These are phyloP conservation scores for Plectus sambesii DNA, from an alignment of 1,140 invertebrate species.

Conservation along the genomic window DNA sequence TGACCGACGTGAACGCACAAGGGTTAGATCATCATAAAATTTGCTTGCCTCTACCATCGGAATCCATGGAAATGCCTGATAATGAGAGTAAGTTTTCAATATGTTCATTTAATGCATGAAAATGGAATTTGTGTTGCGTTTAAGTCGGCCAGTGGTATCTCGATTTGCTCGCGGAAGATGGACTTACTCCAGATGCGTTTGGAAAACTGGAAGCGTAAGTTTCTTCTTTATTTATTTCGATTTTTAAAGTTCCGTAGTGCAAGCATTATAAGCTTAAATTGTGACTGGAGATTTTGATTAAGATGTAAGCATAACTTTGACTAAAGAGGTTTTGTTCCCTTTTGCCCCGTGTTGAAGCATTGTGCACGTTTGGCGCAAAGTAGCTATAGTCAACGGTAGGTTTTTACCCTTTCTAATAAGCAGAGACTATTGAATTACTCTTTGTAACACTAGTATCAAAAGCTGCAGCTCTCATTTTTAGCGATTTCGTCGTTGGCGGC, in stretches of 20 bases:
- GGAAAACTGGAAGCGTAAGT: constrained; percentile 61
- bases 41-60: too few species aligned
- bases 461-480: constrained; percentile 48
- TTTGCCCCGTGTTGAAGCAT: too few species aligned
- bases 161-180: constrained; percentile 61
- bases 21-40: too few species aligned
- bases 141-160: constrained; percentile 60
- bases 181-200: constrained; percentile 55
- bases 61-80: too few species aligned
- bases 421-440: not conserved
- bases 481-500: constrained; percentile 66
- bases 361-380: too few species aligned
- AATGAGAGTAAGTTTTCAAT: too few species aligned
- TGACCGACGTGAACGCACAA: too few species aligned
- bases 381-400: too few species aligned
- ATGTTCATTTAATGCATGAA: too few species aligned
- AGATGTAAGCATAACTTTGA: constrained; percentile 19
- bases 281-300: constrained; percentile 11
- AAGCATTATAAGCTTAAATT: not conserved
- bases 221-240: constrained; percentile 13
- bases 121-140: constrained; percentile 29
- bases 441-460: not conserved
- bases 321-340: too few species aligned
- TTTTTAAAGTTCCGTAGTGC: constrained; percentile 12
- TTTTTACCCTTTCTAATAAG: constrained; percentile 10